Percentiles rank a stretch among this genome's conserved stretches.
Conservation (phyloP, 2,888 invertebrate species). For the Caenorhabditis panamensis region DNA sequence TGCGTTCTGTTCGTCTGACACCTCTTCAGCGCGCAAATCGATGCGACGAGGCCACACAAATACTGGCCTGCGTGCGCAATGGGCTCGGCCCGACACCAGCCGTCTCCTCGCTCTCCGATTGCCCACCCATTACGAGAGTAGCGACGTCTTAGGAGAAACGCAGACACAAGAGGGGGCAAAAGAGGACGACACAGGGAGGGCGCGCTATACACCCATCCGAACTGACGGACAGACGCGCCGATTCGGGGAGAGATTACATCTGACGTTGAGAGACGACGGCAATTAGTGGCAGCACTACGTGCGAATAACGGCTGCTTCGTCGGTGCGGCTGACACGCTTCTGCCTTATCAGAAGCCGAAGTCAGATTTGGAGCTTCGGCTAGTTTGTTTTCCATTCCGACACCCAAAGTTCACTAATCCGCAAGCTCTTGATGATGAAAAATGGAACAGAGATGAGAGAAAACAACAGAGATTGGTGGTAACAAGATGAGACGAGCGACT, state of each 20-base stretch:
- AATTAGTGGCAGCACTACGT: conserved; percentile 14
- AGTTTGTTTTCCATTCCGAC: neutral
- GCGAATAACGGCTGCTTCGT: conserved; percentile 13
- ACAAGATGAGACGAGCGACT: conserved; percentile 4
- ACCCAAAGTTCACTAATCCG: neutral
- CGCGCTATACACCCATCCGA: conserved; percentile 18
- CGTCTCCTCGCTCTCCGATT: conserved; percentile 13
- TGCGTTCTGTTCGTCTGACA: conserved; percentile 20
- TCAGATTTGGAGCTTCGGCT: neutral
- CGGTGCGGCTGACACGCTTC: neutral
- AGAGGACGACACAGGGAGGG: conserved; percentile 9
- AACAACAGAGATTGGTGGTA: conserved; percentile 1
- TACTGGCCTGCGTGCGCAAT: conserved; percentile 14
- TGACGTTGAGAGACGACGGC: conserved; percentile 14
- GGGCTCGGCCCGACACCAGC: conserved; percentile 18
- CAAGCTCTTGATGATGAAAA: neutral
- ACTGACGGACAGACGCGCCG: conserved; percentile 10
- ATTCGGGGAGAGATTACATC: conserved; percentile 18
- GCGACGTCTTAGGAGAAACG: conserved; percentile 36
- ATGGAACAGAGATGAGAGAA: neutral
- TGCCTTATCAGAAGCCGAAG: neutral
- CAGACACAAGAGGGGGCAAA: conserved; percentile 12
- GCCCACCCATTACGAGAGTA: conserved; percentile 41
- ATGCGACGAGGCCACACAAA: conserved; percentile 46
- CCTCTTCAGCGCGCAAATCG: conserved; percentile 23